phyloP scores from a whole-genome alignment of 2,888 invertebrate genomes.

The Andricus curvator region DNA sequence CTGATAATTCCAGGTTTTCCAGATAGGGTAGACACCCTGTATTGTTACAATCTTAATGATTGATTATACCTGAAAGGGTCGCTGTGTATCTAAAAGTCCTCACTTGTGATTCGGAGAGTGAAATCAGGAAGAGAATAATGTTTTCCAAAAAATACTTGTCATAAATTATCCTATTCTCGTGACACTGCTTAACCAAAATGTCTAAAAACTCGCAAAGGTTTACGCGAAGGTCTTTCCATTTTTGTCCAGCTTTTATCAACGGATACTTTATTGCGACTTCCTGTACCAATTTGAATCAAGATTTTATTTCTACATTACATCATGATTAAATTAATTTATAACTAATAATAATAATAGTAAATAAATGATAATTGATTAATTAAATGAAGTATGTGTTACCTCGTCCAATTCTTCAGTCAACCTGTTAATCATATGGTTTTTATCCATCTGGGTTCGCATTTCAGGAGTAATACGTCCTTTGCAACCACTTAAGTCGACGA shows the following conservation, averaged over 20 bases:
- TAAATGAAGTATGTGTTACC: slow-evolving; percentile 77
- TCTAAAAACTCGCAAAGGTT: slow-evolving; percentile 99
- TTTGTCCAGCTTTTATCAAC: slow-evolving; percentile 96
- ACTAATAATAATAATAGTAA: too few relatives aligned
- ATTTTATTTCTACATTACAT: not conserved
- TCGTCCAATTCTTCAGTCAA: slow-evolving; percentile 99
- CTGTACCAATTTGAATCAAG: slow-evolving; percentile 48
- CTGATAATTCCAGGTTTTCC: too few relatives aligned
- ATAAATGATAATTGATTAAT: too few relatives aligned
- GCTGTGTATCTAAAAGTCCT: slow-evolving; percentile 96
- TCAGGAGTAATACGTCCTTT: slow-evolving; percentile 94
- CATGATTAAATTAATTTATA: not conserved
- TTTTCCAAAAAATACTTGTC: slow-evolving; percentile 99
- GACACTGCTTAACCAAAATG: slow-evolving; percentile 97
- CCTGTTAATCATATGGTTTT: slow-evolving; percentile 96
- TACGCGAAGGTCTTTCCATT: slow-evolving; percentile 97
- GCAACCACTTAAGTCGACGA: slow-evolving; percentile 98
- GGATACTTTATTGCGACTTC: slow-evolving; percentile 99
- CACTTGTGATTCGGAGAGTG: slow-evolving; percentile 98
- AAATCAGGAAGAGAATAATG: slow-evolving; percentile 97
- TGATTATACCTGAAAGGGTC: slow-evolving; percentile 88
- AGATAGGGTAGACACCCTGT: too few relatives aligned
- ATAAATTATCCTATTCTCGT: slow-evolving; percentile 98
- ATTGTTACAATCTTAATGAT: not conserved
- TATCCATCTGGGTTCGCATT: slow-evolving; percentile 97